These are phyloP conservation scores for Coelinius sp. DNA, from an alignment of 2,888 invertebrate species.

Conservation along the genomic window DNA sequence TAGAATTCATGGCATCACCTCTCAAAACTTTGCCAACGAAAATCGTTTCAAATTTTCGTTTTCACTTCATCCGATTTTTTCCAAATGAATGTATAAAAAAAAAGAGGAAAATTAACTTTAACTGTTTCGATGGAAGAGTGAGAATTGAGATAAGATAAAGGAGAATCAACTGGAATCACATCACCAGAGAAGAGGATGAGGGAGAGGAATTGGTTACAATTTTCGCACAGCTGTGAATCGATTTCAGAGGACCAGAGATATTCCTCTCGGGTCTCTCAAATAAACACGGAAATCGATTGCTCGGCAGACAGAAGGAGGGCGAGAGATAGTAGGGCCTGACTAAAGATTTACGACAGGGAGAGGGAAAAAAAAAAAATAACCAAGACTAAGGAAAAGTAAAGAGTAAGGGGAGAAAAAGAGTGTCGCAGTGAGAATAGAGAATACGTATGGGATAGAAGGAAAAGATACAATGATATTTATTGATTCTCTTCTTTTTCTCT, in stretches of 20 bases:
- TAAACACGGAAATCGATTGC: constrained; percentile 37
- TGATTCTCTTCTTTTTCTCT: constrained; percentile 23
- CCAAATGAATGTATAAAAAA: neutral
- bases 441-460: constrained; percentile 32
- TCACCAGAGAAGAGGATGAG: neutral
- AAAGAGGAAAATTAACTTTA: constrained; percentile 3
- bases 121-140: constrained; percentile 6
- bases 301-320: constrained; percentile 24
- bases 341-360: constrained; percentile 30
- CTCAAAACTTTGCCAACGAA: neutral
- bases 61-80: neutral
- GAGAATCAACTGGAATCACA: constrained; percentile 9
- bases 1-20: neutral
- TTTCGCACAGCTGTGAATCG: constrained; percentile 30
- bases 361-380: constrained; percentile 9
- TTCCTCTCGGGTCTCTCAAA: constrained; percentile 28
- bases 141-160: constrained; percentile 3
- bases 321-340: constrained; percentile 19
- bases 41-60: neutral
- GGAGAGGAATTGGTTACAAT: constrained; percentile 15
- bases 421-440: constrained; percentile 33
- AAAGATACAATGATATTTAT: constrained; percentile 33
- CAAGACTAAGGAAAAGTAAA: constrained; percentile 4
- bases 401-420: constrained; percentile 26
- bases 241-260: constrained; percentile 23